Percentiles rank a stretch among this genome's conserved stretches.
Evolutionary conservation across 1,140 invertebrate genomes (phyloP).

Genomic region (Euwallacea fornicatus): DNA sequence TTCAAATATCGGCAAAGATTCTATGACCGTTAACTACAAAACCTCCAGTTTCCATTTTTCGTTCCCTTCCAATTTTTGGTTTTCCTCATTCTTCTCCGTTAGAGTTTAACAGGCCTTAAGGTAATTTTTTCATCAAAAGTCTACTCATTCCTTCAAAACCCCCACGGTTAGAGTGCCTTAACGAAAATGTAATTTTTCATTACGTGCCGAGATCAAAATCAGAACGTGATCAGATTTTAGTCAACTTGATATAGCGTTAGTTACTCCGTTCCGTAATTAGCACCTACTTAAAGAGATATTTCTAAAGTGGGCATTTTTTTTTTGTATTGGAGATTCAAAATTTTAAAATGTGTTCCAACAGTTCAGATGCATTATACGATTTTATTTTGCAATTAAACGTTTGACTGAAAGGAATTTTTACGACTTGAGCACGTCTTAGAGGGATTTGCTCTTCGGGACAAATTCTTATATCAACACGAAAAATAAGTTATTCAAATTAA

Average conservation of each 20-base stretch:
- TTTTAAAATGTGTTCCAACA: too few species aligned
- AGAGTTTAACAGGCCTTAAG: not conserved
- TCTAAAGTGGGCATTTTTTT: not conserved
- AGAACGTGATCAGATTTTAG: constrained; percentile 53
- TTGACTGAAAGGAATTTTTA: constrained; percentile 53
- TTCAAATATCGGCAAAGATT: too few species aligned
- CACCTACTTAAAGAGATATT: not conserved
- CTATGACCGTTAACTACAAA: too few species aligned
- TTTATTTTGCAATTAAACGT: not conserved
- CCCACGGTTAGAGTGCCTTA: constrained; percentile 32
- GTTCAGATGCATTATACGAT: not conserved
- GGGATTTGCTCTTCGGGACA: constrained; percentile 53
- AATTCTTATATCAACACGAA: constrained; percentile 67
- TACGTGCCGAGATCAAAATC: constrained; percentile 61
- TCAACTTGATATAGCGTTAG: constrained; percentile 33
- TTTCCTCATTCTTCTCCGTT: too few species aligned
- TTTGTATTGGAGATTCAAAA: too few species aligned
- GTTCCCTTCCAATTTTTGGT: too few species aligned
- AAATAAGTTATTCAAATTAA: constrained; percentile 69
- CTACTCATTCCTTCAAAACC: constrained; percentile 17
- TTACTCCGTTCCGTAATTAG: constrained; percentile 3
- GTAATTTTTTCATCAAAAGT: constrained; percentile 21
- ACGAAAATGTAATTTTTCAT: constrained; percentile 61
- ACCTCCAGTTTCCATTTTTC: too few species aligned
- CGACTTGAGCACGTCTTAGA: constrained; percentile 63